These are phyloP conservation scores for Murina feae DNA, from an alignment of 2,113 vertebrate genomes.

Conservation along the genomic window DNA sequence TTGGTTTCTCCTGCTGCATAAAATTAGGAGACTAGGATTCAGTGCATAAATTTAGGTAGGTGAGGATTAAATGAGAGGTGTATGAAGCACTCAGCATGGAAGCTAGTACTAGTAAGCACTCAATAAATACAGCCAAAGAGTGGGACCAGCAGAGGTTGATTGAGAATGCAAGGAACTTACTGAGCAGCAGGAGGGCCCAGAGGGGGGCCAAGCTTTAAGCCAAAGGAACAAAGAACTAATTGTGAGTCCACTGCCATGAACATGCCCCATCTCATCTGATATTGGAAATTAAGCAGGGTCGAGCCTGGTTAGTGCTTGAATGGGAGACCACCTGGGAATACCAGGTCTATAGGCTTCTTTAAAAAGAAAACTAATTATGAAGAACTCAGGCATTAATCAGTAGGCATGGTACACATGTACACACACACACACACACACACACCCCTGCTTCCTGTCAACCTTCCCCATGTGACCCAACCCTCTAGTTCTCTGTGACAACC, in stretches of 20 bases:
- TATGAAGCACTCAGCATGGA: neutral
- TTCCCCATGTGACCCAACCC: neutral
- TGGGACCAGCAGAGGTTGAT: neutral
- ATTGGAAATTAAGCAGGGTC: neutral
- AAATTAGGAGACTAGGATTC: neutral
- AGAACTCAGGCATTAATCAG: neutral
- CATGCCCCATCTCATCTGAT: neutral
- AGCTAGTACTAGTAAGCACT: neutral
- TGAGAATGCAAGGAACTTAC: neutral
- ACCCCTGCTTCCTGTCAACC: neutral
- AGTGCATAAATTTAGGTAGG: neutral
- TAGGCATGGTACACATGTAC: neutral
- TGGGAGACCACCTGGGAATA: neutral
- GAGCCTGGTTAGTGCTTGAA: neutral
- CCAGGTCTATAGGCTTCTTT: neutral
- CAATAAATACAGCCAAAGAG: neutral
- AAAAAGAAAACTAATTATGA: neutral
- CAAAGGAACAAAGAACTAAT: slow-evolving; percentile 24
- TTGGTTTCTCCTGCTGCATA: neutral
- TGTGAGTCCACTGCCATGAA: neutral
- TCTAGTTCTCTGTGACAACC: neutral
- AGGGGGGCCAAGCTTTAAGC: neutral
- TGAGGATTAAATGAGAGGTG: neutral
- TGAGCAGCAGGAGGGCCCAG: neutral
- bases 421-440: neutral